phyloP scores from a whole-genome alignment of 2,888 invertebrate genomes.

The Cistogaster globosa region DNA sequence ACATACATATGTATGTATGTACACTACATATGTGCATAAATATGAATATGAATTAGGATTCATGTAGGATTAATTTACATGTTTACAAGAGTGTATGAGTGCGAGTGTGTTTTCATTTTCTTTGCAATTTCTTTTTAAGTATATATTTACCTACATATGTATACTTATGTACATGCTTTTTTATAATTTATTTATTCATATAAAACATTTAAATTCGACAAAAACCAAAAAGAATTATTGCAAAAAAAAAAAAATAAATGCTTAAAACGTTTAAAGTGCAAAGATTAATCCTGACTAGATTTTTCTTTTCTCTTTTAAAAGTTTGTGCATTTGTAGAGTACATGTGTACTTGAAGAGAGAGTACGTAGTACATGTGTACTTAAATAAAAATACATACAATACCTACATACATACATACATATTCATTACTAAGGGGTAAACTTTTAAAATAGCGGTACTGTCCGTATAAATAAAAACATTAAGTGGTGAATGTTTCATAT shows the following conservation, averaged over 20 bases:
- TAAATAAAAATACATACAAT: background rate
- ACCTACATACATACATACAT: background rate
- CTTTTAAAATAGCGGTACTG: too few species aligned
- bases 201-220: background rate
- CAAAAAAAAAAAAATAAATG: background rate
- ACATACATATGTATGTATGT: conserved; percentile 8
- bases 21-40: too few species aligned
- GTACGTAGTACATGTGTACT: background rate
- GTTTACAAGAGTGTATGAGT: background rate
- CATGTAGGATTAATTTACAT: conserved; percentile 1
- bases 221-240: background rate
- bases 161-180: too few species aligned
- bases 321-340: background rate
- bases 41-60: conserved; percentile 6
- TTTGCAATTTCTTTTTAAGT: conserved; percentile 11
- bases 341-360: background rate
- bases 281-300: conserved; percentile 4
- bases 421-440: background rate
- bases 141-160: background rate
- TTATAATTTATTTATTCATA: conserved; percentile 10
- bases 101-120: conserved; percentile 1
- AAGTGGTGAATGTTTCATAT: too few species aligned
- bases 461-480: too few species aligned
- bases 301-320: conserved; percentile 1
- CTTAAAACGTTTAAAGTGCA: conserved; percentile 1